These are phyloP conservation scores for Frankliniella intonsa DNA, from an alignment of 2,888 invertebrate species.

Conservation along the genomic window DNA sequence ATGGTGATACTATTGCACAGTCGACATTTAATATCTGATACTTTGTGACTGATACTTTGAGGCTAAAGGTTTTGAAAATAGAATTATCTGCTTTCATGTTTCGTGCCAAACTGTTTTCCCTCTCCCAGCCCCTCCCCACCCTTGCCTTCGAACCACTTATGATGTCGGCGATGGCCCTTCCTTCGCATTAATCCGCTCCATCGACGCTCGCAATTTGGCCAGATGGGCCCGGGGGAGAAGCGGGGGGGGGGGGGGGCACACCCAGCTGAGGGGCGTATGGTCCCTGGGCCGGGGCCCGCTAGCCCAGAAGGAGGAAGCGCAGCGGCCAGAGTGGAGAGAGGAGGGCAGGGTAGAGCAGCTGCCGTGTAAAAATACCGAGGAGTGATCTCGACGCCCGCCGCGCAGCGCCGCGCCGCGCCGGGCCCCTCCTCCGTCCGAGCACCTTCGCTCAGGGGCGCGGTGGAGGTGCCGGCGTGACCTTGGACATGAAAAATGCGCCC, in stretches of 20 bases:
- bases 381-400: neutral
- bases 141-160: no score
- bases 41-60: no score
- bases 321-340: neutral
- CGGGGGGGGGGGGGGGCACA: neutral
- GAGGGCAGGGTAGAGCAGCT: neutral
- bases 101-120: no score
- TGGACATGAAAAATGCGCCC: slow-evolving; percentile 17
- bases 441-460: neutral
- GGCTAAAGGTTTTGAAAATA: no score
- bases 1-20: no score
- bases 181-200: no score
- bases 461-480: neutral
- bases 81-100: no score
- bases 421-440: neutral
- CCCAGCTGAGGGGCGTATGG: neutral
- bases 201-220: no score
- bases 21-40: no score
- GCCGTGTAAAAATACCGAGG: slow-evolving; percentile 23
- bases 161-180: no score
- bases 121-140: no score
- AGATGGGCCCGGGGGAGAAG: neutral
- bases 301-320: neutral
- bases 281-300: neutral
- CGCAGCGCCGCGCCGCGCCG: neutral